Evolutionary conservation across 1,140 invertebrate genomes (phyloP).

Genomic region (Sweltsa coloradensis): DNA sequence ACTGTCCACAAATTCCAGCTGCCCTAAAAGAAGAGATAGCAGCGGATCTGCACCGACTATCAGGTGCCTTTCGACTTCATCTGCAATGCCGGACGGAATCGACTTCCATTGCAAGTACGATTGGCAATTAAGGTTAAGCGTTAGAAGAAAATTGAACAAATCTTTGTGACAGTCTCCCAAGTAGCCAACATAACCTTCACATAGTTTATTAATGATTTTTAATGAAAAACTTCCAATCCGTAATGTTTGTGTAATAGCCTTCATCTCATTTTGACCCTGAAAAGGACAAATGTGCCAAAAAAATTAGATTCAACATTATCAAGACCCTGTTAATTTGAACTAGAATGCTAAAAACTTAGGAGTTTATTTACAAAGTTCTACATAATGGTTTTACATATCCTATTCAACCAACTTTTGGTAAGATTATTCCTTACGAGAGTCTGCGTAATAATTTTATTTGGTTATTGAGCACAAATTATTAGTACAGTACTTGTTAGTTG

Average conservation of each 20-base stretch:
- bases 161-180: constrained; percentile 7
- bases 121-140: neutral
- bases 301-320: too few species aligned
- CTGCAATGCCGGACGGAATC: neutral
- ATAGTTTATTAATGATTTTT: constrained; percentile 8
- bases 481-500: too few species aligned
- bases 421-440: too few species aligned
- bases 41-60: constrained; percentile 8
- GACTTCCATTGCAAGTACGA: constrained; percentile 5
- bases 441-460: too few species aligned
- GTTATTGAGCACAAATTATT: too few species aligned
- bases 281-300: too few species aligned
- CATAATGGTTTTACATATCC: too few species aligned
- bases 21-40: neutral
- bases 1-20: neutral
- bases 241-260: neutral
- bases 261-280: constrained; percentile 4
- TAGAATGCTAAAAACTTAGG: too few species aligned
- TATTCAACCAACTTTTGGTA: too few species aligned
- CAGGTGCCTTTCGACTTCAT: constrained; percentile 4
- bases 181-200: constrained; percentile 6
- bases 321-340: too few species aligned
- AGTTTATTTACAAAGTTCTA: too few species aligned
- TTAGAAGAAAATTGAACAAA: constrained; percentile 3
- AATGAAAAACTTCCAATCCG: constrained; percentile 5